phyloP scores from a whole-genome alignment of 1,140 invertebrate species.

The Cydia fagiglandana region DNA sequence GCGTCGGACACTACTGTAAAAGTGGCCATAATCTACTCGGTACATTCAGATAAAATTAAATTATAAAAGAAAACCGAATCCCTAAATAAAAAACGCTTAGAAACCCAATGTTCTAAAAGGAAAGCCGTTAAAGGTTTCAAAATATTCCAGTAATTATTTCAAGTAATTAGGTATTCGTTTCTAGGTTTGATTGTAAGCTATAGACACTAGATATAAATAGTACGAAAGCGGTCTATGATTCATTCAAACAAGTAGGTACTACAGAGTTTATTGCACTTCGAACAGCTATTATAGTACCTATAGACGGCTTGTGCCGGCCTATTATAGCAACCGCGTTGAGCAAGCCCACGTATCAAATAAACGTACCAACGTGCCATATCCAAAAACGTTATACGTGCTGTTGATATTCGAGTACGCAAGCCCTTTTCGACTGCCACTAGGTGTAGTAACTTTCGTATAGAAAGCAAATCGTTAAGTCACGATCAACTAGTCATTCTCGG shows the following conservation, averaged over 20 bases:
- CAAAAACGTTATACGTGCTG: conserved; percentile 17
- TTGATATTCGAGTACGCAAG: neutral
- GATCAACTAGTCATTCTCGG: conserved; percentile 57
- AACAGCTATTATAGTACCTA: conserved; percentile 35
- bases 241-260: conserved; percentile 42
- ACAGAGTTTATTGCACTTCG: conserved; percentile 63
- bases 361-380: conserved; percentile 46
- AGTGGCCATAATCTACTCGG: too few species aligned
- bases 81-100: too few species aligned
- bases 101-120: too few species aligned
- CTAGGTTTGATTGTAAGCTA: too few species aligned
- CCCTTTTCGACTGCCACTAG: neutral
- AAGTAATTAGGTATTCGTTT: too few species aligned
- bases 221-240: neutral
- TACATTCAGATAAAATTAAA: too few species aligned
- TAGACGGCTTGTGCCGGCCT: conserved; percentile 31
- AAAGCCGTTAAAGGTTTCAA: too few species aligned
- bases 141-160: too few species aligned
- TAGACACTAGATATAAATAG: neutral
- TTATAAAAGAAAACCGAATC: too few species aligned
- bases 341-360: conserved; percentile 75
- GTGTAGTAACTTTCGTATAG: conserved; percentile 72
- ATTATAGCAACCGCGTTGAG: conserved; percentile 59
- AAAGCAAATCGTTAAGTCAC: conserved; percentile 73
- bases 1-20: too few species aligned